Base-by-base conservation (phyloP, 2,888 invertebrate genomes). In the Theodoxus fluviatilis region DNA sequence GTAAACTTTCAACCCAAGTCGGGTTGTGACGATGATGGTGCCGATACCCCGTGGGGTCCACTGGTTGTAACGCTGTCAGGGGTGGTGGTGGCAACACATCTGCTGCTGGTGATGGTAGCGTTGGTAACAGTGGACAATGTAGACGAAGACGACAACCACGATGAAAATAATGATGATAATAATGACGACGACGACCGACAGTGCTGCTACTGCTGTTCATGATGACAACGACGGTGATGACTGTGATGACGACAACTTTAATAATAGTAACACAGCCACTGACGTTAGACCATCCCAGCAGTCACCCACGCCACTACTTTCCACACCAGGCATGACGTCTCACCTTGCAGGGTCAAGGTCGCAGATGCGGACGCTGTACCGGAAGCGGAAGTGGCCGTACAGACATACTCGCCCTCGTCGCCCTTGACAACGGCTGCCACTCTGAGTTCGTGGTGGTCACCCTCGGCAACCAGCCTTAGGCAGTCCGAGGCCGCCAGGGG, bases 401-500 rank as follows among this genome's bases (percentile, higher is more conserved):
- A 78, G 22, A 75, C 74, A 71, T 81, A 81, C 59, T 80, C 75
- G 33, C 80, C 81, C 55, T 77, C 77, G 47, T 81, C 80, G 22
- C 71, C 67, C 7, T 72, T 73, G 9, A 74, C 70, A 37, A 78
- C 74, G 47, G 74, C 71, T 18, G 69, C 71, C 35, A 81, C 74
- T 57, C 72, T 68, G 25, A 82, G 75, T 64, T 73, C 72, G 71
- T 94, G 94, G 94, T 94, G 94, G 61, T 80, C 94, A 22, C 95
- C 95, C 79, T 94, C 94, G 83, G 95, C 94, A 55, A 90, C 90
- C 76, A 93, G 92, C 87, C 94, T 94, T 0, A 93, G 91, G 0
- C 92, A 91, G 75, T 91, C 90, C 6, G 94, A 90, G 85, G 94
- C 92, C 68, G 95, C 87, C 83, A 92, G 90, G 85, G 93, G 93